A percentile compares a stretch with the other conserved stretches of the same genome.
phyloP scores from a whole-genome alignment of 2,888 invertebrate genomes.

The Brenthis daphne region DNA sequence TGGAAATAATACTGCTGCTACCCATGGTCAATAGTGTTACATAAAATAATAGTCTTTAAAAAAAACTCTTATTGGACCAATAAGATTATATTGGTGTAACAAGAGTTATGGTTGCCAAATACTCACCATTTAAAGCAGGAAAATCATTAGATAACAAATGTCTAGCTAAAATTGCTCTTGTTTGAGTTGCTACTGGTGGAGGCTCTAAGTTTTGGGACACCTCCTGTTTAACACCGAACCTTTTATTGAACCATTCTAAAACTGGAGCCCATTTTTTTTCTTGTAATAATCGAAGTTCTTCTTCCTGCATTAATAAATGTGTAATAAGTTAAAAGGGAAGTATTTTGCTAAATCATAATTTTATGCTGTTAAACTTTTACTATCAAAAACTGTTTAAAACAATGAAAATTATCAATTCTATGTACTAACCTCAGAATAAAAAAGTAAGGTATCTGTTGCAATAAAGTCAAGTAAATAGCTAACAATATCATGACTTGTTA shows the following conservation, averaged over 20 bases:
- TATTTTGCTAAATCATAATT: not conserved
- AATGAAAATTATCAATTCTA: too few species aligned
- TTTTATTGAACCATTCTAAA: conserved; percentile 93
- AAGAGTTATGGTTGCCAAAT: not conserved
- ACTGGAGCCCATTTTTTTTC: conserved; percentile 93
- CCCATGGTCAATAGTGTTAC: too few species aligned
- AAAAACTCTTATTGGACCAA: too few species aligned
- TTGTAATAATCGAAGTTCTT: conserved; percentile 89
- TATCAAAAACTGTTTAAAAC: not conserved
- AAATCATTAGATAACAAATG: conserved; percentile 92
- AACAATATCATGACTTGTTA: conserved; percentile 88
- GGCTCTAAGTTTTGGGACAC: conserved; percentile 87
- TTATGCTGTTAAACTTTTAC: not conserved
- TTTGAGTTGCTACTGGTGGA: conserved; percentile 85
- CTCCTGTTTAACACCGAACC: conserved; percentile 87
- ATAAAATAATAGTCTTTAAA: too few species aligned
- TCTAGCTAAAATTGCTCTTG: conserved; percentile 86
- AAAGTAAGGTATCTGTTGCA: conserved; percentile 91
- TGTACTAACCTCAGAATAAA: conserved; percentile 85
- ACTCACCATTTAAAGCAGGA: conserved; percentile 90
- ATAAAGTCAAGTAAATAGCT: conserved; percentile 90
- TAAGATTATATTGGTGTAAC: too few species aligned
- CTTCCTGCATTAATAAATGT: conserved; percentile 84
- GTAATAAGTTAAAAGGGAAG: not conserved
- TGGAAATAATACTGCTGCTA: too few species aligned